Evolutionary conservation across 1,140 invertebrate species (phyloP).

Genomic region (Solen grandis): DNA sequence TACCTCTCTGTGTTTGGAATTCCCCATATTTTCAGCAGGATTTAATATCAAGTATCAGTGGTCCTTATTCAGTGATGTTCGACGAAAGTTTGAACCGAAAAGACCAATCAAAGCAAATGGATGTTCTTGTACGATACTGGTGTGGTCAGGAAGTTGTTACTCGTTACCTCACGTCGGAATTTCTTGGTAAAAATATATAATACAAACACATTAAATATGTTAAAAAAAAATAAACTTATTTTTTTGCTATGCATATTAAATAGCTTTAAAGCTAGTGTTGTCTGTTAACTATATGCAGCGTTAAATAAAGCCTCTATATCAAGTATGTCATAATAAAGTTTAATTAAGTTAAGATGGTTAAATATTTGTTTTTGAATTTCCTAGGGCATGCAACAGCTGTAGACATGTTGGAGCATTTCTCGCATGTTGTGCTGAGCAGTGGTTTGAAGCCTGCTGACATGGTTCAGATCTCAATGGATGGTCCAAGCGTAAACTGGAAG

Average conservation of each 20-base stretch:
- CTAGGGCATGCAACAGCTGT: slow-evolving; percentile 56
- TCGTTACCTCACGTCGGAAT: slow-evolving; percentile 53
- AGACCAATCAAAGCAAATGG: slow-evolving; percentile 62
- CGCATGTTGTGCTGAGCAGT: slow-evolving; percentile 3
- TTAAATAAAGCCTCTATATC: not conserved
- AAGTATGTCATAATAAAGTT: not conserved
- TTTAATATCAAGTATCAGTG: not conserved
- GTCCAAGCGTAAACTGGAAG: slow-evolving; percentile 63
- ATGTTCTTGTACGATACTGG: slow-evolving; percentile 57
- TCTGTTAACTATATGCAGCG: not conserved
- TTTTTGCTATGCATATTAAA: slow-evolving; percentile 1
- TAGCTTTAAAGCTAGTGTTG: not conserved
- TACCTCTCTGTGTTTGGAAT: slow-evolving; percentile 61
- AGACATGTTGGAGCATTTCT: slow-evolving; percentile 54
- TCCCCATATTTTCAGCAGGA: slow-evolving; percentile 39
- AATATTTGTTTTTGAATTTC: slow-evolving; percentile 9
- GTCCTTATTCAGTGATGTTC: slow-evolving; percentile 47
- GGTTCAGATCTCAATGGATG: slow-evolving; percentile 65
- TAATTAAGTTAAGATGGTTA: not conserved
- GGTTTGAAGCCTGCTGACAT: slow-evolving; percentile 35
- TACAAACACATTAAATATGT: not conserved
- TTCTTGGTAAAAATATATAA: slow-evolving; percentile 32
- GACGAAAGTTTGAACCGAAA: slow-evolving; percentile 58
- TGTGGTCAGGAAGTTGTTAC: slow-evolving; percentile 40
- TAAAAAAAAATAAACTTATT: not conserved